Conservation (phyloP, 2,888 invertebrate genomes). For the Napeogenes inachia region DNA sequence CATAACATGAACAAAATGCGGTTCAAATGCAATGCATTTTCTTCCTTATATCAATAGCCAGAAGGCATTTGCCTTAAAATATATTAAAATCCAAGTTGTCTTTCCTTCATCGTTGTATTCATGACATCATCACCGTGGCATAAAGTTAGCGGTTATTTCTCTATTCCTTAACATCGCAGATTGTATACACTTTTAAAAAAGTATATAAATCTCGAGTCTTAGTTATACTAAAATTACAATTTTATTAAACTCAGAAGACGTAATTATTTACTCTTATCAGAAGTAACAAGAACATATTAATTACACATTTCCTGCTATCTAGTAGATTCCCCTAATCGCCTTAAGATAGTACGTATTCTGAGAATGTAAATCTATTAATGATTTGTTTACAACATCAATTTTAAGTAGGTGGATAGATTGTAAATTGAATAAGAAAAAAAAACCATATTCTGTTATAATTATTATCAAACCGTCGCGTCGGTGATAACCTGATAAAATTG, state of each 20-base stretch:
- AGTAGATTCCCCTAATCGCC: not conserved
- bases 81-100: not conserved
- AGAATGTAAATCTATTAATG: slow-evolving; percentile 1
- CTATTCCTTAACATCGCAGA: not conserved
- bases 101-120: slow-evolving; percentile 12
- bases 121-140: slow-evolving; percentile 19
- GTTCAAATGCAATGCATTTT: slow-evolving; percentile 7
- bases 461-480: slow-evolving; percentile 60
- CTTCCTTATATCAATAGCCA: slow-evolving; percentile 15
- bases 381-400: not conserved
- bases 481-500: slow-evolving; percentile 41
- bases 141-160: slow-evolving; percentile 7
- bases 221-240: no score
- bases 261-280: not conserved
- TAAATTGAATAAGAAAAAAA: slow-evolving; percentile 37
- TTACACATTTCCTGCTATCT: not conserved
- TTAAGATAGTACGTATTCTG: not conserved
- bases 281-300: not conserved
- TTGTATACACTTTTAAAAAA: no score
- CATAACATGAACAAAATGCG: not conserved
- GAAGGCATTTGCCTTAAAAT: not conserved
- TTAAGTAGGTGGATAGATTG: slow-evolving; percentile 1
- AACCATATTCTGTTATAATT: slow-evolving; percentile 33
- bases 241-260: no score
- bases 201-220: no score